Base-by-base conservation (phyloP, 1,140 invertebrate species). In the Brachionus manjavacas region DNA sequence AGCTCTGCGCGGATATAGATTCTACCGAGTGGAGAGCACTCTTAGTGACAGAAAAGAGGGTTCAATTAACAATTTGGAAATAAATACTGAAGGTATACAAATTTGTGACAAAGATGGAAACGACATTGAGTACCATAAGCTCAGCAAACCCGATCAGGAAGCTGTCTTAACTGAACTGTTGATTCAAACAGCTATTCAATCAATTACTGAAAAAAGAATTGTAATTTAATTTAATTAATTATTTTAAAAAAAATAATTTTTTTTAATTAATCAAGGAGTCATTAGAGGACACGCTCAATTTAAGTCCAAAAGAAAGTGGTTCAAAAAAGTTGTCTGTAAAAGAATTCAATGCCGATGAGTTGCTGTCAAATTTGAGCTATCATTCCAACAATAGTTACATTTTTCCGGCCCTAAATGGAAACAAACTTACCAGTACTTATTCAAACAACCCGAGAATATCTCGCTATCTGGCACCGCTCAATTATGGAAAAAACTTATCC, bases 131-230 rank as follows among this genome's bases (percentile, higher is more conserved):
- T 89, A 89, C 81, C 78, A 86, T 23, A 86, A 86, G 16, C 81
- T 89, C 43, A 88, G 88, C 79, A 86, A 86, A 11, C 84, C 86
- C 8, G 86, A 87, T 2, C 87, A 90, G 85, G 86, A 87, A 68
- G 87, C 88, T 14, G 88, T 89, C 6, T 86, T 90, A 25, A 88
- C 88, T 12, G 89, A 90, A 46, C 83, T 90, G n/a, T 85, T 90
- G 14, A 88, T 90, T 6, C 89, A 90, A 84, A 88, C 88, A 85
- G 88, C 89, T 16, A 88, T 90, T 12, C 88, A 87, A 83, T 88
- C 88, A 85, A 89, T 88, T 43, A 87, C 87, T 78, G 88, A 88
- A 86, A 88, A 89, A 85, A 78, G 60, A 79, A 86, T 89, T 87
- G 88, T 89, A 80, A 81, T 70, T 49, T n/a, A n/a, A n/a, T n/a